Evolutionary conservation across 2,113 vertebrate species (phyloP).

Genomic region (Tetrax tetrax): DNA sequence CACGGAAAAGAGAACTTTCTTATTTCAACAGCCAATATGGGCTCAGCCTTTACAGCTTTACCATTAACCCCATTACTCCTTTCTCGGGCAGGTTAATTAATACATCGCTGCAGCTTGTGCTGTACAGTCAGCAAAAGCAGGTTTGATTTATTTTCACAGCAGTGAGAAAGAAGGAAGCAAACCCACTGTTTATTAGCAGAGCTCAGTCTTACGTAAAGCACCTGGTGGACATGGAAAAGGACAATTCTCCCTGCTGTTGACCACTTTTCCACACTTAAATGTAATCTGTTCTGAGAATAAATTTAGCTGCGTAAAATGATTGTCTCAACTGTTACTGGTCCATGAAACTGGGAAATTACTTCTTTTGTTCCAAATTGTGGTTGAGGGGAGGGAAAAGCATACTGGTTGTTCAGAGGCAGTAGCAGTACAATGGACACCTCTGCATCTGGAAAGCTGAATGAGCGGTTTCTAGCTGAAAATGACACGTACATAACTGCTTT

Average conservation of each 20-base stretch:
- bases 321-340: slow-evolving; percentile 67
- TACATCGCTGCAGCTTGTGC: neutral
- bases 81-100: neutral
- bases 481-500: neutral
- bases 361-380: neutral
- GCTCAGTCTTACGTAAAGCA: neutral
- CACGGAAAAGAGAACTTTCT: neutral
- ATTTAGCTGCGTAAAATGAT: slow-evolving; percentile 75
- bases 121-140: neutral
- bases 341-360: neutral
- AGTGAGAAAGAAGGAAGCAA: neutral
- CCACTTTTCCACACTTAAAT: slow-evolving; percentile 86
- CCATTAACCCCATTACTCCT: neutral
- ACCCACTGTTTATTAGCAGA: neutral
- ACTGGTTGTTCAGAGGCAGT: neutral
- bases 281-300: slow-evolving; percentile 95
- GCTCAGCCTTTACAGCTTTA: neutral
- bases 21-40: neutral
- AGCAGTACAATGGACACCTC: neutral
- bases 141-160: neutral
- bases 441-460: neutral
- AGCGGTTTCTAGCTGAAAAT: neutral
- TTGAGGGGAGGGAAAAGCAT: neutral
- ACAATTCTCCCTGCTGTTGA: slow-evolving; percentile 72
- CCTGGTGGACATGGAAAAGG: neutral